Percentiles rank a stretch among this genome's conserved stretches.
phyloP scores from a whole-genome alignment of 2,797 vertebrate genomes.

The Melanotaenia boesemani region DNA sequence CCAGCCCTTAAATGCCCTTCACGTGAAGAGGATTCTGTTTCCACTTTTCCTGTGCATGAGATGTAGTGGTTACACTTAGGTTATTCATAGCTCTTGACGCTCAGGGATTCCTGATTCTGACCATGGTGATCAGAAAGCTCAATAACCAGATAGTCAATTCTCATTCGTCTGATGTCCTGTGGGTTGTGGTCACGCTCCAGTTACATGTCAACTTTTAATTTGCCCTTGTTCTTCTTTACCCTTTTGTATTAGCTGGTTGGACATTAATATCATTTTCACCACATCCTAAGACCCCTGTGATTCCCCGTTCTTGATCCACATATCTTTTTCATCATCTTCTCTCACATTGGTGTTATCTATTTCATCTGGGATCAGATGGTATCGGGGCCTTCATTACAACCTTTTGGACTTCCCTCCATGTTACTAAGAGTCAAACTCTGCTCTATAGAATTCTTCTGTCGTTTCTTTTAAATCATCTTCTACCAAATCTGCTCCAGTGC shows the following conservation, averaged over 20 bases:
- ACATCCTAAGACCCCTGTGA: not conserved
- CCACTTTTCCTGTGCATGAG: not conserved
- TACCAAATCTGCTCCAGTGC: no score
- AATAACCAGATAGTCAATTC: no score
- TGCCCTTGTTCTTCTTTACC: not conserved
- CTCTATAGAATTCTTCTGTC: no score
- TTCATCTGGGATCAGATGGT: no score
- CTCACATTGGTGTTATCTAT: constrained; percentile 1
- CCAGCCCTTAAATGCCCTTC: not conserved
- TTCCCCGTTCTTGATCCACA: no score
- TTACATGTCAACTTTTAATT: not conserved
- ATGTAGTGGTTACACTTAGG: not conserved
- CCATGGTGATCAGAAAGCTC: no score
- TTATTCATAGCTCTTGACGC: not conserved
- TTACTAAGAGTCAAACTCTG: no score
- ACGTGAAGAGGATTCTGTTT: not conserved
- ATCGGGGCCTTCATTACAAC: no score
- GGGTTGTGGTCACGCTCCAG: no score
- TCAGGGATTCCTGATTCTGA: not conserved
- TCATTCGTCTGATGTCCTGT: no score
- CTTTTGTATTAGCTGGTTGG: not conserved
- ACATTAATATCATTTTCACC: not conserved
- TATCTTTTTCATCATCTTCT: not conserved
- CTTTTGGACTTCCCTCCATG: no score
- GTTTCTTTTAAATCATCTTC: no score